Evolutionary conservation across 2,888 invertebrate genomes (phyloP).

Genomic region (Ischnus inquisitorius): DNA sequence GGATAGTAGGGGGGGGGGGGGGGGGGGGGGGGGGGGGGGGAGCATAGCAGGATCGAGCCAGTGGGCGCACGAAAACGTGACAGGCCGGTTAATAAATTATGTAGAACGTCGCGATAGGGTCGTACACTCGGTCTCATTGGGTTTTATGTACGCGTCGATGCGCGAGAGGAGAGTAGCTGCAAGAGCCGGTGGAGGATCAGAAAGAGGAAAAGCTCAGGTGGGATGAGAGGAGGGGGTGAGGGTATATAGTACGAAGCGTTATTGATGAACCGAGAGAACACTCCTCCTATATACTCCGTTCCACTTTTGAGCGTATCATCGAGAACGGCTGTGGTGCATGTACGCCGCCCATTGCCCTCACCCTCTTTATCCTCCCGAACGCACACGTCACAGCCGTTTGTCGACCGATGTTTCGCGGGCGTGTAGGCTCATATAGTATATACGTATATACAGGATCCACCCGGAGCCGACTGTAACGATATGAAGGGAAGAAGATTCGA

Average conservation of each 20-base stretch:
- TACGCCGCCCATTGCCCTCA: constrained; percentile 26
- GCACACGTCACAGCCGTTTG: constrained; percentile 57
- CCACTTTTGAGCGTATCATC: constrained; percentile 48
- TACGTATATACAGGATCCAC: constrained; percentile 14
- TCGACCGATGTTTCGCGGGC: constrained; percentile 44
- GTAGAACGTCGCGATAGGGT: constrained; percentile 59
- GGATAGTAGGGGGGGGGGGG: too few relatives aligned
- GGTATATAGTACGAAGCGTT: constrained; percentile 54
- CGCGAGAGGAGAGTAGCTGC: constrained; percentile 19
- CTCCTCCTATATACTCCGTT: constrained; percentile 16
- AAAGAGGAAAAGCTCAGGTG: constrained; percentile 27
- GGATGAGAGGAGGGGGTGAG: constrained; percentile 22
- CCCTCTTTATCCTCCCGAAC: neutral
- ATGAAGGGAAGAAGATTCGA: constrained; percentile 44
- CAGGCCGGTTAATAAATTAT: constrained; percentile 68
- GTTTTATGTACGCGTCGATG: constrained; percentile 27
- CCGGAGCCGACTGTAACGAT: constrained; percentile 31
- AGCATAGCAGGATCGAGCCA: neutral
- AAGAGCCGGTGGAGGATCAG: constrained; percentile 37
- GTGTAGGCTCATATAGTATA: constrained; percentile 3
- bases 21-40: too few relatives aligned
- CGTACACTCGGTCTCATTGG: constrained; percentile 50
- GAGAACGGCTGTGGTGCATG: constrained; percentile 44
- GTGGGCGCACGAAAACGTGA: constrained; percentile 58
- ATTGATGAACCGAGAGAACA: constrained; percentile 70